phyloP scores from a whole-genome alignment of 2,797 vertebrate genomes.

The Chaetodon trifasciatus region DNA sequence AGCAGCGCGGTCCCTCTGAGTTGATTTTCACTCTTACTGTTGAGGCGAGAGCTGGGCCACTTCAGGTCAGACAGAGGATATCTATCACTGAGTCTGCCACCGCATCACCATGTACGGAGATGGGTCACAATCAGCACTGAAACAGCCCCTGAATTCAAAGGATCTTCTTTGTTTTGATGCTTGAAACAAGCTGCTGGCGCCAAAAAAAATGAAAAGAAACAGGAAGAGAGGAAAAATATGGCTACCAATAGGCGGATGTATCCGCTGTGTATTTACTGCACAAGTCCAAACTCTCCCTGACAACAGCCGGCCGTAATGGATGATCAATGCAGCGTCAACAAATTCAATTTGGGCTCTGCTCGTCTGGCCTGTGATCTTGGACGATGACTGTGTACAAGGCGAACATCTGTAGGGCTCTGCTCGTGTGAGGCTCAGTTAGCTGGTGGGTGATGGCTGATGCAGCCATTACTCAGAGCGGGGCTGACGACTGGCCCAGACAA shows the following conservation, averaged over 20 bases:
- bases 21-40: slow-evolving; percentile 39
- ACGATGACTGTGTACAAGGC: slow-evolving; percentile 68
- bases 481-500: slow-evolving; percentile 73
- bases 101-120: slow-evolving; percentile 34
- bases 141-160: slow-evolving; percentile 36
- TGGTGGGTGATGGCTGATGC: slow-evolving; percentile 67
- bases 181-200: slow-evolving; percentile 19
- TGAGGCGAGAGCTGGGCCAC: slow-evolving; percentile 58
- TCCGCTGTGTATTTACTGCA: slow-evolving; percentile 12
- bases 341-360: slow-evolving; percentile 71
- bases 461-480: slow-evolving; percentile 78
- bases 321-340: slow-evolving; percentile 71
- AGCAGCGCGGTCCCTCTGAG: slow-evolving; percentile 36
- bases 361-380: slow-evolving; percentile 69
- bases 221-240: not conserved
- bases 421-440: slow-evolving; percentile 64
- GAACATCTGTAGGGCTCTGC: slow-evolving; percentile 79
- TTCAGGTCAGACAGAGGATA: slow-evolving; percentile 63
- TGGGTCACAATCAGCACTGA: slow-evolving; percentile 38
- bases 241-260: not conserved
- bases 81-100: slow-evolving; percentile 62
- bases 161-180: slow-evolving; percentile 2
- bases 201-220: not conserved
- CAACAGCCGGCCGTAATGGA: slow-evolving; percentile 51
- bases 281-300: slow-evolving; percentile 31